Evolutionary conservation across 1,140 invertebrate genomes (phyloP), one percentile per base, ranked within the genome.

Genomic region (Zaprionus vittiger): DNA sequence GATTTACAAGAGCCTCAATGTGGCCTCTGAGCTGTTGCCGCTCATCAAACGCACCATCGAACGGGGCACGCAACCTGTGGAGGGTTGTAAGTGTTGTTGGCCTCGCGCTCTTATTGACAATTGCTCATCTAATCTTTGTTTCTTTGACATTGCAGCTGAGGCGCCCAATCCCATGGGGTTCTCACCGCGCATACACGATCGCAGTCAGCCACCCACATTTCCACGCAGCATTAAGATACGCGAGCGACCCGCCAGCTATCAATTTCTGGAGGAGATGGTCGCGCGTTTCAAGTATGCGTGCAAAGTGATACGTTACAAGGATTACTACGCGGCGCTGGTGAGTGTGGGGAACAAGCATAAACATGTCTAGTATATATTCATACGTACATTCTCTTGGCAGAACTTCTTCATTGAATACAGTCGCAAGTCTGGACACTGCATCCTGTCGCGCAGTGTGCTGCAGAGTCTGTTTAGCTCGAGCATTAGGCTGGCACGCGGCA

Each of bases 391-490:
- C 17, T 37, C 41, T 82, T 94, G 95, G 54, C 91, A 98, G 97
- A 98, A 99, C 92, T 98, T 99, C 92, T 98, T 99, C 93, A 96
- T 97, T 91, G 97, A 99, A 90, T 99, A 99, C 92, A 98, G 97
- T 89, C 95, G 95, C 31, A 96, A 97, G 89, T 95, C 94, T 38
- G 95, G 96, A 66, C 97, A 98, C 0, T 99, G 98, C 93, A 97
- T 99, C 69, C 94, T 99, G n/a, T 98, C 98, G 1, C 95, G 98
- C 74, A 99, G 98, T 31, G 95, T 99, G 59, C 93, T 99, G 24
- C 98, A 99, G 93, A 95, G 98, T 54, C 93, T 98, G 26, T 98
- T 97, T 91, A 93, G 96, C 65, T 90, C 91, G 11, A 92, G 86
- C 56, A 95, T 95, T 24, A 93, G 92, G 5, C 47, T 91, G 14